Evolutionary conservation across 2,797 vertebrate genomes (phyloP), one percentile per base, ranked within the genome.

Genomic region (Dryobates pubescens): DNA sequence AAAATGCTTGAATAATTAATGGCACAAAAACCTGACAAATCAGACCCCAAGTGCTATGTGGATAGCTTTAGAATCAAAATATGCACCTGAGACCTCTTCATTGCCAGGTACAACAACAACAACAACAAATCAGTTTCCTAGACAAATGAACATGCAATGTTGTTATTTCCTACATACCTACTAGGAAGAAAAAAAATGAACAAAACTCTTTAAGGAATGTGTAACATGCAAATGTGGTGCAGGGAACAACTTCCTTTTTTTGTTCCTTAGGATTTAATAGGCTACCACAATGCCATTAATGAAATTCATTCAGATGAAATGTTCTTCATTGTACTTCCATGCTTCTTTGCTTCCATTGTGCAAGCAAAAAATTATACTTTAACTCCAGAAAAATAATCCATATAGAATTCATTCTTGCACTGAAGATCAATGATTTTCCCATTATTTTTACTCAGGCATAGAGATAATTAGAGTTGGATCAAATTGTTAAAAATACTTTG

Each of bases 401-500:
- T 32, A 69, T 64, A 51, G 56, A 82, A 89, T 73, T 88, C 12
- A 84, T 70, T 94, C 58, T 81, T 89, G 7, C 14, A 61, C 13
- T 14, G 41, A 56, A 23, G 38, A 41, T 49, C 47, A 59, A 4
- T 64, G 17, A 23, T 93, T 81, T 81, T 86, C 10, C 4, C 45
- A 63, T 64, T 89, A 34, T 77, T 93, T 65, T 95, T 87, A 58
- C 27, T 82, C 51, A 89, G 45, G 13, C 12, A 68, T 12, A 45
- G 26, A 75, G 58, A 86, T 76, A 86, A 86, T 71, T 88, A 81
- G 19, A 56, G n/a, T 56, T 91, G 34, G 27, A 32, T 13, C 57
- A 90, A 94, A 81, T 57, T 30, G 22, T 30, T 92, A 86, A 89
- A 95, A 93, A 63, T 69, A 78, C 62, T 77, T 90, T 81, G 8